Evolutionary conservation across 2,888 invertebrate genomes (phyloP), one percentile per base, ranked within the genome.

Genomic region (Cheilosia impressa): DNA sequence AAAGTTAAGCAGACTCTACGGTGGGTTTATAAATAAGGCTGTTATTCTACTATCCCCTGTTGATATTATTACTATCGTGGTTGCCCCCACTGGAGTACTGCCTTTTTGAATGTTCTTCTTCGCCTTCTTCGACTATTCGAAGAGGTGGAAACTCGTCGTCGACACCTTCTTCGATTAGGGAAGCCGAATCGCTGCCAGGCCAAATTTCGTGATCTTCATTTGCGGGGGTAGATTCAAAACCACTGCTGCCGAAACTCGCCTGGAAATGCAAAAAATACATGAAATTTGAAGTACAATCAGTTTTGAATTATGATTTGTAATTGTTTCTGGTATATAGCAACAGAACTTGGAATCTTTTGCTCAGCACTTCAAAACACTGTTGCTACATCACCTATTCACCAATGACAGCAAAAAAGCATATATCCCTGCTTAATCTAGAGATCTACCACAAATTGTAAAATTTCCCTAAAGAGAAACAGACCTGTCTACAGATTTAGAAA

Each of bases 191-290:
- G 5, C 53, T 45, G 22, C 24, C 22, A n/a, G 76, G 52, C 66
- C 71, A 68, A 31, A 45, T 45, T 53, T 75, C 66, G 63, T 69
- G 81, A 5, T 68, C 68, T 24, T 69, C 71, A 65, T 72, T 73
- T 24, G 34, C 24, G 5, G 19, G 57, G 19, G 57, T 63, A 19
- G 89, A 89, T 76, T 88, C 88, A 77, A 89, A 89, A 34, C 88
- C 89, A 87, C 89, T 90, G 87, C 88, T 90, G 60, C 79, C 87
- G 63, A 84, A 88, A 72, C 89, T 89, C 80, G 87, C 76, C 91
- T 91, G 88, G 27, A 90, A 89, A 73, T 31, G 62, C 76, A 79
- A 73, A 38, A 52, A 87, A 6, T 45, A 5, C 6, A 45, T 31
- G 6, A 22, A 22, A 27, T 0, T 43, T 43, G n/a, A 15, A 4